A percentile compares a stretch with the other conserved stretches of the same genome.
phyloP scores from a whole-genome alignment of 2,888 invertebrate species.

The Agrilus biguttatus region DNA sequence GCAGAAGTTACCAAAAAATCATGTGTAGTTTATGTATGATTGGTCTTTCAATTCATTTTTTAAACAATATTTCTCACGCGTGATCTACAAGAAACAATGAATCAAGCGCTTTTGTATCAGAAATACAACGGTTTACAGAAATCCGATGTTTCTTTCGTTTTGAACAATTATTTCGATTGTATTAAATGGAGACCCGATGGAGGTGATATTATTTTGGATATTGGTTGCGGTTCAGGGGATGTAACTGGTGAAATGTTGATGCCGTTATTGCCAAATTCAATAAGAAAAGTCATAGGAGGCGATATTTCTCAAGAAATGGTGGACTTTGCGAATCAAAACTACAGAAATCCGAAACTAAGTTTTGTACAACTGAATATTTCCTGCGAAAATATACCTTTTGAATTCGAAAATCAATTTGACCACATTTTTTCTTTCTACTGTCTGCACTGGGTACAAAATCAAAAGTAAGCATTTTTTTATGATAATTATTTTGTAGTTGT shows the following conservation, averaged over 20 bases:
- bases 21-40: conserved; percentile 7
- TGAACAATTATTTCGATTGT: conserved; percentile 45
- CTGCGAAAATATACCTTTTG: conserved; percentile 33
- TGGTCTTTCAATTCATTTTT: conserved; percentile 3
- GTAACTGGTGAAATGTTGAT: conserved; percentile 50
- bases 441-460: conserved; percentile 64
- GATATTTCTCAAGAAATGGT: conserved; percentile 64
- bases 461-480: conserved; percentile 35
- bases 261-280: conserved; percentile 42
- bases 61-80: too few species aligned
- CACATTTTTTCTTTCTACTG: conserved; percentile 66
- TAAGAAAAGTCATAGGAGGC: conserved; percentile 41
- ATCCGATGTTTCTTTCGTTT: conserved; percentile 45
- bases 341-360: conserved; percentile 31
- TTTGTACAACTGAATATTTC: conserved; percentile 45
- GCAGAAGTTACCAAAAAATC: conserved; percentile 10
- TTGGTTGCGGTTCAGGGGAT: conserved; percentile 63
- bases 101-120: conserved; percentile 52
- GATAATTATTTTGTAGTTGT: too few species aligned
- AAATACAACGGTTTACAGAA: conserved; percentile 53
- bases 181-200: conserved; percentile 34
- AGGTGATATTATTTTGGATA: conserved; percentile 43
- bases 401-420: conserved; percentile 40
- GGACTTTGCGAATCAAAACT: conserved; percentile 43
- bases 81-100: conserved; percentile 28